Conservation (phyloP, 2,797 vertebrate species). For the Vultur gryphus region DNA sequence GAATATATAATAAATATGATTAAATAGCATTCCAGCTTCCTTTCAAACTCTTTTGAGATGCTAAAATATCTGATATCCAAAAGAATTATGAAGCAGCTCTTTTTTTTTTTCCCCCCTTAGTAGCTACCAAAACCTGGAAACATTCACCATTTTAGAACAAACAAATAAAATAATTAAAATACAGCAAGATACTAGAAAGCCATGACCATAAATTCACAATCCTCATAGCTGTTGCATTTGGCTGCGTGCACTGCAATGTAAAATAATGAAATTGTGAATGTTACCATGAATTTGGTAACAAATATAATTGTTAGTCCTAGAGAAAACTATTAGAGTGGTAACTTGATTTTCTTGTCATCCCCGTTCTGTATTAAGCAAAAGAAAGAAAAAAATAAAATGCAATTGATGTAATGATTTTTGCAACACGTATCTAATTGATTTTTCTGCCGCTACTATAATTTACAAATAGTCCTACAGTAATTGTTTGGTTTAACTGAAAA, state of each 20-base stretch:
- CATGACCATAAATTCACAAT: not conserved
- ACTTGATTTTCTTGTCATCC: not conserved
- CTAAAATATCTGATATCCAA: not conserved
- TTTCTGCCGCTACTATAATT: not conserved
- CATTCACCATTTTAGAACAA: not conserved
- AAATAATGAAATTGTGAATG: not conserved
- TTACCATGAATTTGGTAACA: not conserved
- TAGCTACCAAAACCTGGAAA: not conserved
- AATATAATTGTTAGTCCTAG: not conserved
- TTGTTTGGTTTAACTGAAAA: not conserved
- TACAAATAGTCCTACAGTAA: not conserved
- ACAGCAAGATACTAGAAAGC: not conserved
- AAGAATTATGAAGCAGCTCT: not conserved
- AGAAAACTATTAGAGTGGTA: not conserved
- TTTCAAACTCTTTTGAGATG: not conserved
- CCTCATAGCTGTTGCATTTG: not conserved
- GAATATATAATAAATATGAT: not conserved
- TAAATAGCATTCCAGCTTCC: not conserved
- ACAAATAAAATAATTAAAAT: not conserved
- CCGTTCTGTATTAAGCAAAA: not conserved
- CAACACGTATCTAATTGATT: conserved; percentile 22
- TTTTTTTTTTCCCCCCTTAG: no score
- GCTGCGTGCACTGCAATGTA: not conserved
- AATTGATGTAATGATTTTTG: not conserved
- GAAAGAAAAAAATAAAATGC: not conserved